Evolutionary conservation across 2,797 vertebrate genomes (phyloP).

Genomic region (Acipenser transmontanus): DNA sequence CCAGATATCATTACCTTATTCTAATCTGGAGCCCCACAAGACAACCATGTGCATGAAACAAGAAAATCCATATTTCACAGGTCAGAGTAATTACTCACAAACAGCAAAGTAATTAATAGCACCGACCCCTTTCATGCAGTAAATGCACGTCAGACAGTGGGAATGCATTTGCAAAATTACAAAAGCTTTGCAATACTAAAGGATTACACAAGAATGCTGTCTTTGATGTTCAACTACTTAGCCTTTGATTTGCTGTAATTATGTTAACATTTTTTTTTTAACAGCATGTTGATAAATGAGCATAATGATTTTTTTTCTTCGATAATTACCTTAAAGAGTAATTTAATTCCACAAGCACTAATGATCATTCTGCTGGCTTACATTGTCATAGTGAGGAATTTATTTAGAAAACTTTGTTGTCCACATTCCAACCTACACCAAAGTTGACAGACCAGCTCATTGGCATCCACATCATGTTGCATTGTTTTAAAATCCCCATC

Average conservation of each 20-base stretch:
- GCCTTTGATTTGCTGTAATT: conserved; percentile 61
- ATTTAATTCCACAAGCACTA: conserved; percentile 26
- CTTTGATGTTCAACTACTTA: conserved; percentile 62
- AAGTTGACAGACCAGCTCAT: no score
- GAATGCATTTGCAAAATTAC: conserved; percentile 53
- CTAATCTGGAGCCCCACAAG: conserved; percentile 25
- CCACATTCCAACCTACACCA: no score
- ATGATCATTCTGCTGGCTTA: not conserved
- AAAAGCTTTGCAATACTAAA: conserved; percentile 60
- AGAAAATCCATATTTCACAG: conserved; percentile 46
- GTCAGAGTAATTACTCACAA: conserved; percentile 44
- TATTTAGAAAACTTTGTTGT: no score
- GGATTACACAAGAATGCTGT: conserved; percentile 59
- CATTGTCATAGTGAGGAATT: not conserved
- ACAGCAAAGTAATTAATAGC: conserved; percentile 59
- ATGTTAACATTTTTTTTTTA: conserved; percentile 43
- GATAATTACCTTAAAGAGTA: conserved; percentile 35
- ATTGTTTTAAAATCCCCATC: no score
- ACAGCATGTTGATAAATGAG: conserved; percentile 44
- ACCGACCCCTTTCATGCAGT: conserved; percentile 59
- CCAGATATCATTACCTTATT: conserved; percentile 1
- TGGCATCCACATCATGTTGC: no score
- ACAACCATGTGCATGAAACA: conserved; percentile 54
- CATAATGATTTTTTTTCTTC: conserved; percentile 36
- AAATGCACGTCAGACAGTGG: conserved; percentile 63